phyloP scores from a whole-genome alignment of 2,888 invertebrate genomes.

The Acanthosepion lycidas region DNA sequence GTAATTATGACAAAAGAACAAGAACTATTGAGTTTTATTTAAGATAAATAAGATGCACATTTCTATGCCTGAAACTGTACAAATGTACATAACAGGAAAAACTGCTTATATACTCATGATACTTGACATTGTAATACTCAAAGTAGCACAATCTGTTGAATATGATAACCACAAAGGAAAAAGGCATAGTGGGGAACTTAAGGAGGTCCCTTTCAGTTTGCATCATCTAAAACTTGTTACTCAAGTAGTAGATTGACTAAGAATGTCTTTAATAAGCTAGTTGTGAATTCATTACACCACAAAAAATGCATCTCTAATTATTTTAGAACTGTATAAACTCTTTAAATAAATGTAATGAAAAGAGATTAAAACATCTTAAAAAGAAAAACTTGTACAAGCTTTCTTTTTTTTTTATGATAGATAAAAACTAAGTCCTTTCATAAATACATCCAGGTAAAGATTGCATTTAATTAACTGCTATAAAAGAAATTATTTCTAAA shows the following conservation, averaged over 20 bases:
- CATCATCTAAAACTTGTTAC: not conserved
- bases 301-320: not conserved
- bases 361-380: not conserved
- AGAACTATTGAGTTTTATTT: not conserved
- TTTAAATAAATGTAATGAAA: not conserved
- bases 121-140: constrained; percentile 18
- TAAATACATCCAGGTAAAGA: not conserved
- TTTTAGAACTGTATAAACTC: not conserved
- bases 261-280: not conserved
- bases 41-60: not conserved
- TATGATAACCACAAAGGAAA: not conserved
- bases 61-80: not conserved
- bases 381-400: not conserved
- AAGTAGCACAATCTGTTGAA: not conserved
- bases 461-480: not conserved
- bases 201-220: not conserved
- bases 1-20: not conserved
- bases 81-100: not conserved
- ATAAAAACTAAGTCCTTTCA: not conserved
- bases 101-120: not conserved
- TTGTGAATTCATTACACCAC: not conserved
- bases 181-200: not conserved
- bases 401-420: not conserved
- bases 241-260: not conserved
- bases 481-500: constrained; percentile 8